Conservation (phyloP, 2,797 vertebrate genomes). For the Hypotaenidia philippensis region DNA sequence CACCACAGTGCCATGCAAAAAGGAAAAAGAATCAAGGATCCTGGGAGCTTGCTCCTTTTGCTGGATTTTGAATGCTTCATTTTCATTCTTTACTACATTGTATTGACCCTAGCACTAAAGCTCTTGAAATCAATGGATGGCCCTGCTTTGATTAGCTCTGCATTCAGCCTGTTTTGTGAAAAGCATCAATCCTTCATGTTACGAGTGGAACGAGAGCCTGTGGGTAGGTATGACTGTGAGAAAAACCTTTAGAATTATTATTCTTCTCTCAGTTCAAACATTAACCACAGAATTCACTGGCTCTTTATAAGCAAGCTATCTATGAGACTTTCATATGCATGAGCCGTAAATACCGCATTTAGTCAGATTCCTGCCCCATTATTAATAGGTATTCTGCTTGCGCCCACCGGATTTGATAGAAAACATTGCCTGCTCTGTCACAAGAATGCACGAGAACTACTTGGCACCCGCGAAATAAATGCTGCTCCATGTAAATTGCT, state of each 20-base stretch:
- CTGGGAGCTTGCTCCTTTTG: neutral
- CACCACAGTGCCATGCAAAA: neutral
- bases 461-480: conserved; percentile 72
- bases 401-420: conserved; percentile 41
- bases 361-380: conserved; percentile 42
- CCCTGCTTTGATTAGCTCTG: neutral
- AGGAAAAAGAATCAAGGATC: neutral
- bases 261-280: conserved; percentile 14
- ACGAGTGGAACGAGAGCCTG: neutral
- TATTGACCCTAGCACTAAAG: neutral
- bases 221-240: neutral
- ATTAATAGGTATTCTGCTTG: conserved; percentile 69
- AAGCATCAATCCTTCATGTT: neutral
- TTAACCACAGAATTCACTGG: neutral
- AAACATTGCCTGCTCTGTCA: conserved; percentile 71
- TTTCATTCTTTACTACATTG: neutral
- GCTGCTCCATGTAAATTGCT: conserved; percentile 78
- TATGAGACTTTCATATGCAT: conserved; percentile 17
- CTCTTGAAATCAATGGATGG: neutral
- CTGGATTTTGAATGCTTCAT: neutral
- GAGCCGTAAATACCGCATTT: conserved; percentile 71
- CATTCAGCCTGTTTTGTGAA: neutral
- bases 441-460: conserved; percentile 63
- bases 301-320: conserved; percentile 27
- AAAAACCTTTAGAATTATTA: neutral